These are phyloP conservation scores for Gandaritis pyraliata DNA, from an alignment of 2,888 invertebrate species.

Conservation along the genomic window DNA sequence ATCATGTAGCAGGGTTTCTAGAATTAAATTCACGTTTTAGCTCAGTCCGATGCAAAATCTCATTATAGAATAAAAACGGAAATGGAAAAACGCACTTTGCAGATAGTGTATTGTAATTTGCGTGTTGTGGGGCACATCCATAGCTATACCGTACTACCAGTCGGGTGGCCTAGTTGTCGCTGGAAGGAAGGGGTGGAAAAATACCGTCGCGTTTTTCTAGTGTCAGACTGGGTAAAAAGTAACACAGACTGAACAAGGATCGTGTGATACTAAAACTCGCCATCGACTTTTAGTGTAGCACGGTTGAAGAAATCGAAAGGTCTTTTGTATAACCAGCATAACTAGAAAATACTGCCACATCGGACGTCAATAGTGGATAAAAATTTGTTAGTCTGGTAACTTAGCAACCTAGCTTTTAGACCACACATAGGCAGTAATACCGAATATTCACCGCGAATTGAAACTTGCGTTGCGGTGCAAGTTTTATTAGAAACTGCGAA, in stretches of 20 bases:
- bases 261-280: no score
- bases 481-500: conserved; percentile 44
- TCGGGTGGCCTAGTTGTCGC: conserved; percentile 1
- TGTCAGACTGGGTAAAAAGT: background rate
- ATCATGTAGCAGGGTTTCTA: conserved; percentile 19
- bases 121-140: background rate
- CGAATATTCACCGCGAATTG: conserved; percentile 25
- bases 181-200: background rate
- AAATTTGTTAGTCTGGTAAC: no score
- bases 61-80: conserved; percentile 26
- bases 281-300: conserved; percentile 1
- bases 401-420: no score
- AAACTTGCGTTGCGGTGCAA: conserved; percentile 33
- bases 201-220: background rate
- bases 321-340: no score
- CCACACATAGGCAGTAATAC: conserved; percentile 17
- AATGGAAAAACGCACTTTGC: conserved; percentile 19
- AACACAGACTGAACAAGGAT: background rate
- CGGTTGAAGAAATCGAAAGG: background rate
- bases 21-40: conserved; percentile 35
- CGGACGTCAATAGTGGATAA: no score
- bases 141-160: background rate
- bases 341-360: no score
- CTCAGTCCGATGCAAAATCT: conserved; percentile 23
- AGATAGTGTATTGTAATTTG: conserved; percentile 9